Conservation (phyloP, 1,140 invertebrate genomes). For the Apis dorsata region DNA sequence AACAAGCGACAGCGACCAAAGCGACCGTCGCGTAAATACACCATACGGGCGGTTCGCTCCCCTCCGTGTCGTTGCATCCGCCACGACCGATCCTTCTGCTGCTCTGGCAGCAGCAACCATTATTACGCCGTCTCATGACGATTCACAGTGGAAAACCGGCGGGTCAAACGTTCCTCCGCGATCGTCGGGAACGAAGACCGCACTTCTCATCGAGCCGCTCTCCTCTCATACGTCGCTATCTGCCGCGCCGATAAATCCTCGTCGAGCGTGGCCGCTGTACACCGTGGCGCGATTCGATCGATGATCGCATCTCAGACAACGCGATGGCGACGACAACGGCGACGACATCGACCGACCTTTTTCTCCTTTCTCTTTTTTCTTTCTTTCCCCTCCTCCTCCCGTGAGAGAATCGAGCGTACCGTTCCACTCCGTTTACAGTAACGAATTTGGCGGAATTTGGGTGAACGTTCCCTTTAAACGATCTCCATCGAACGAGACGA, state of each 20-base stretch:
- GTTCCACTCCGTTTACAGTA: too few species aligned
- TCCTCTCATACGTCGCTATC: slow-evolving; percentile 43
- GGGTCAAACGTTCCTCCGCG: slow-evolving; percentile 44
- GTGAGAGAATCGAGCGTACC: neutral
- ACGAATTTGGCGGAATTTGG: too few species aligned
- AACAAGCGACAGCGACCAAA: slow-evolving; percentile 85
- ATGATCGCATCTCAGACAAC: slow-evolving; percentile 53
- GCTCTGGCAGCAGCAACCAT: slow-evolving; percentile 67
- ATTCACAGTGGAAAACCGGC: slow-evolving; percentile 33
- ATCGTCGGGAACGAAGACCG: slow-evolving; percentile 33
- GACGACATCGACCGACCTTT: slow-evolving; percentile 1
- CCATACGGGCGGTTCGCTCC: slow-evolving; percentile 71
- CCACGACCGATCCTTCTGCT: slow-evolving; percentile 48
- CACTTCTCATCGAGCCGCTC: slow-evolving; percentile 44
- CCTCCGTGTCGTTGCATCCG: slow-evolving; percentile 54
- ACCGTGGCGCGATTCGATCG: slow-evolving; percentile 26
- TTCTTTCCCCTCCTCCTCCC: too few species aligned
- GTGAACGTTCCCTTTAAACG: neutral
- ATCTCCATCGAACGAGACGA: neutral
- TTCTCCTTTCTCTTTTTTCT: neutral
- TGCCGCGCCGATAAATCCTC: slow-evolving; percentile 9
- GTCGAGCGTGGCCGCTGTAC: slow-evolving; percentile 28
- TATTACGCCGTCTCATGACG: slow-evolving; percentile 69
- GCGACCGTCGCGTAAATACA: slow-evolving; percentile 83
- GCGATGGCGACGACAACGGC: neutral